These are phyloP conservation scores for Darevskia nairensis DNA, from an alignment of 2,797 vertebrate species.

Conservation along the genomic window DNA sequence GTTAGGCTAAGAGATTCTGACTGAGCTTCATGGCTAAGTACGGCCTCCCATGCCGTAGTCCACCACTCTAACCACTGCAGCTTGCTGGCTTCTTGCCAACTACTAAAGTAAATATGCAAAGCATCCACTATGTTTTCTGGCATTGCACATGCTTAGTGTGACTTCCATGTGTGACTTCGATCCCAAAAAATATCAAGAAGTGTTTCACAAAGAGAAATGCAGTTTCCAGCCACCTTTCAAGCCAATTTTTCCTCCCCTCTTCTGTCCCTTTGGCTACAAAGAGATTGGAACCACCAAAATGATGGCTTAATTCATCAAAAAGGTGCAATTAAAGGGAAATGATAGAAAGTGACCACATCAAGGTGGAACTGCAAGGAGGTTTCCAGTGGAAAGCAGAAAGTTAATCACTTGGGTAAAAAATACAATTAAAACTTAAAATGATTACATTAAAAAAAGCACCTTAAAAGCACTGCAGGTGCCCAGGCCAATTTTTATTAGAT, in stretches of 20 bases:
- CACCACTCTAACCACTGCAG: neutral
- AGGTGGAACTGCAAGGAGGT: slow-evolving; percentile 58
- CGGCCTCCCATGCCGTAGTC: neutral
- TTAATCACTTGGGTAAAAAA: slow-evolving; percentile 63
- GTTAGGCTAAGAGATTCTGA: neutral
- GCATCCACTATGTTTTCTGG: neutral
- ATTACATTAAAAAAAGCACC: slow-evolving; percentile 6
- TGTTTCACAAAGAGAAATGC: slow-evolving; percentile 63
- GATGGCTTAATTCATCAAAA: slow-evolving; percentile 57
- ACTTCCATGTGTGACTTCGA: neutral
- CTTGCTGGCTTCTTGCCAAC: neutral
- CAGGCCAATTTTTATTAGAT: slow-evolving; percentile 39
- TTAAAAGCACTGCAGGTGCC: slow-evolving; percentile 41
- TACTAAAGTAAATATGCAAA: neutral
- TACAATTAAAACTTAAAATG: slow-evolving; percentile 55
- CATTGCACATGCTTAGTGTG: neutral
- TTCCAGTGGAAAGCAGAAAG: slow-evolving; percentile 46
- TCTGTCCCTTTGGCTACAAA: slow-evolving; percentile 51
- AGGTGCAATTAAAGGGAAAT: slow-evolving; percentile 63
- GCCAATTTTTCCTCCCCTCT: slow-evolving; percentile 17
- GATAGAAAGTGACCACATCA: slow-evolving; percentile 46
- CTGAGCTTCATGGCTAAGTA: neutral
- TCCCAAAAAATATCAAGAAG: slow-evolving; percentile 12
- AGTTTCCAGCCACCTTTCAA: slow-evolving; percentile 64
- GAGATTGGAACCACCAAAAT: slow-evolving; percentile 64